Evolutionary conservation across 2,113 vertebrate genomes (phyloP).

Genomic region (Cyanistes caeruleus): DNA sequence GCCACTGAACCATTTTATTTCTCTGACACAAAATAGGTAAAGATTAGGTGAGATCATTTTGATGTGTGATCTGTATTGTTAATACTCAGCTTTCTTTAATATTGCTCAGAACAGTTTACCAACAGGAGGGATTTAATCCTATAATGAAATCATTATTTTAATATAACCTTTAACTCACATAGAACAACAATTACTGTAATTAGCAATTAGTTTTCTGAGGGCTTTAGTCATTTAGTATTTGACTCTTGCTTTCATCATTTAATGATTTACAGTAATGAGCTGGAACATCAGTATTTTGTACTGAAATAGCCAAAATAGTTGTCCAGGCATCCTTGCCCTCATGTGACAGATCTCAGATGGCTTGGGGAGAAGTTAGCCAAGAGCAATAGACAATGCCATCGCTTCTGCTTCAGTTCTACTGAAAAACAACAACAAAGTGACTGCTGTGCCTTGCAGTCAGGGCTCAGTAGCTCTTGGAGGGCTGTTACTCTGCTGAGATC

Average conservation of each 20-base stretch:
- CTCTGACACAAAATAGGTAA: background rate
- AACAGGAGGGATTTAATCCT: background rate
- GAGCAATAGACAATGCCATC: slow-evolving; percentile 64
- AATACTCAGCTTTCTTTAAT: background rate
- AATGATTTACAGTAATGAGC: slow-evolving; percentile 65
- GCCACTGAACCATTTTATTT: background rate
- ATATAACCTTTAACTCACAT: slow-evolving; percentile 31
- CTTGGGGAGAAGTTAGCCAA: slow-evolving; percentile 54
- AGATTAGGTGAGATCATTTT: background rate
- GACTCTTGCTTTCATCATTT: slow-evolving; percentile 67
- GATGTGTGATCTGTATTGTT: background rate
- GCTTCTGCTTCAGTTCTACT: slow-evolving; percentile 58
- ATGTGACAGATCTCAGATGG: slow-evolving; percentile 67
- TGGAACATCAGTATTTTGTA: slow-evolving; percentile 60
- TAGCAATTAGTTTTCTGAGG: slow-evolving; percentile 46
- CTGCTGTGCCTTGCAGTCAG: slow-evolving; percentile 51
- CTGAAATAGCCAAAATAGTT: slow-evolving; percentile 52
- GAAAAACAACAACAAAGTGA: slow-evolving; percentile 67
- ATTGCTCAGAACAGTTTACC: background rate
- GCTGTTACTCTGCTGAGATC: slow-evolving; percentile 64
- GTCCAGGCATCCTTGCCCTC: slow-evolving; percentile 52
- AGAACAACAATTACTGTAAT: slow-evolving; percentile 34
- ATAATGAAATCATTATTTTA: background rate
- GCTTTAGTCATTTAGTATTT: slow-evolving; percentile 21
- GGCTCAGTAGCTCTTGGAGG: slow-evolving; percentile 65